phyloP scores from a whole-genome alignment of 1,140 invertebrate genomes.

The Drosophila setifemur region DNA sequence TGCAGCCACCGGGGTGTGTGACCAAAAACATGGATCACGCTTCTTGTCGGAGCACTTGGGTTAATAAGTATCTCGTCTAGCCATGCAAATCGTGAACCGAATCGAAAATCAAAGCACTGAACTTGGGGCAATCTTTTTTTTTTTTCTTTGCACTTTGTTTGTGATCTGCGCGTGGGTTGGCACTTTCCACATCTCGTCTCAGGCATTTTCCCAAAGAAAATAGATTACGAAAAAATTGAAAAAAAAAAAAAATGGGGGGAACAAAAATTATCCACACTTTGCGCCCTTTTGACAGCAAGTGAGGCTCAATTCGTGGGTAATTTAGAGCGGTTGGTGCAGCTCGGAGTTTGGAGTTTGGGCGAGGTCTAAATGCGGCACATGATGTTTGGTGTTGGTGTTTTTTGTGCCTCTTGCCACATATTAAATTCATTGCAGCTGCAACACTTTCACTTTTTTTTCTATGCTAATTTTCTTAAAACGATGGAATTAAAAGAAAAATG shows the following conservation, averaged over 20 bases:
- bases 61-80: conserved; percentile 60
- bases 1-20: conserved; percentile 46
- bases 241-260: not conserved
- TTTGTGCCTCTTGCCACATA: conserved; percentile 64
- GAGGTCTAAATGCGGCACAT: conserved; percentile 57
- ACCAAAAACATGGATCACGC: conserved; percentile 54
- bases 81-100: conserved; percentile 56
- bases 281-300: conserved; percentile 59
- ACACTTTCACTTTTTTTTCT: conserved; percentile 73
- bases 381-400: conserved; percentile 14
- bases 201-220: conserved; percentile 33
- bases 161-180: conserved; percentile 34
- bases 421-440: conserved; percentile 72
- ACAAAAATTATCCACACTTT: conserved; percentile 53
- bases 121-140: conserved; percentile 35
- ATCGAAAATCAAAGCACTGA: conserved; percentile 49
- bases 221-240: not conserved
- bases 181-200: conserved; percentile 27
- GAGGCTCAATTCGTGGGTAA: conserved; percentile 30
- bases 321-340: conserved; percentile 11
- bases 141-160: no score
- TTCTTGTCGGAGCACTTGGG: conserved; percentile 50
- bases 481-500: conserved; percentile 7
- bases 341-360: conserved; percentile 20
- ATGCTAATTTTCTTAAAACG: conserved; percentile 56